Evolutionary conservation across 1,140 invertebrate genomes (phyloP), one percentile per base, ranked within the genome.

Genomic region (Propsilocerus akamusi): DNA sequence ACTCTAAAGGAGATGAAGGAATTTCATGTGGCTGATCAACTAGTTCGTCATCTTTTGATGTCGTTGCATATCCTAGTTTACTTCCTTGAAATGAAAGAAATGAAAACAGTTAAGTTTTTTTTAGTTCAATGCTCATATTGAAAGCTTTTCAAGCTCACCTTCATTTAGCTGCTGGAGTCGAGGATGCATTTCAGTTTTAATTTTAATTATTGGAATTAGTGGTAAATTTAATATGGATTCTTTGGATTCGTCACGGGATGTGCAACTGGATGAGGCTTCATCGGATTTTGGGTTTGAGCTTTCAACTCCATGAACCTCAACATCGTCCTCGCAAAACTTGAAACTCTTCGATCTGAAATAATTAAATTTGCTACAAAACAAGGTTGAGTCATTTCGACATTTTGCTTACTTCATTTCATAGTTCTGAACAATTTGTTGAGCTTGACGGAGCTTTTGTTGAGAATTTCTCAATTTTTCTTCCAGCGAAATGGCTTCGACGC

Each of bases 401-500:
- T n/a, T n/a, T 41, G 32, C 34, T 41, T 41, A 41, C 34, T 20
- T 41, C 34, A 41, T 41, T 41, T 41, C 34, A 41, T 41, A 41
- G 22, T 20, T 41, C 10, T 41, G 34, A 20, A 41, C 22, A 17
- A 66, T 64, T 57, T 84, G 80, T 60, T 86, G 83, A 30, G 85
- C 83, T 54, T 86, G 80, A 51, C 78, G 71, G 20, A 90, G 66
- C 64, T 87, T 83, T 55, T 80, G 77, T n/a, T 76, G 81, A 49
- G 85, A 72, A 25, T 72, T 67, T 48, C 81, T 77, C 22, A 92
- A 71, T 60, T 87, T 80, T 63, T 92, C 87, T 59, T 91, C 86
- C 32, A 92, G 65, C 20, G 82, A 77, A 1, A 87, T 85, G 11
- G 86, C 85, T 64, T 94, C 88, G 46, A 93, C 76, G 67, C 90